These are phyloP conservation scores for Papilio xuthus DNA, from an alignment of 1,140 invertebrate genomes.

Conservation along the genomic window DNA sequence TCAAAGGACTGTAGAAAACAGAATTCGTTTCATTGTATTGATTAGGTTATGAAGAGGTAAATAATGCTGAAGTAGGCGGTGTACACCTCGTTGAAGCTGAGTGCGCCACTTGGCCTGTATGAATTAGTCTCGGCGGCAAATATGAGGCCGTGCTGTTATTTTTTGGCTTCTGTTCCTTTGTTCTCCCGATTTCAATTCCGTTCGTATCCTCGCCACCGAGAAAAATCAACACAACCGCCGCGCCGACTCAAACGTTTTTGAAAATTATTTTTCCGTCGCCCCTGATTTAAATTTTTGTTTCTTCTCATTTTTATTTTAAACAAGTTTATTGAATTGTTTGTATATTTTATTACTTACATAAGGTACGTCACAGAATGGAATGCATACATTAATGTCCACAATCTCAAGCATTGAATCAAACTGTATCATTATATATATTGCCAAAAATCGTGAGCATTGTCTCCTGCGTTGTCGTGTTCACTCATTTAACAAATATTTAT, in stretches of 20 bases:
- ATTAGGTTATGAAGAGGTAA: background rate
- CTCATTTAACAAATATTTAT: background rate
- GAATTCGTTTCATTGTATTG: too few species aligned
- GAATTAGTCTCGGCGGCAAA: background rate
- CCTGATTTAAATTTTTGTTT: background rate
- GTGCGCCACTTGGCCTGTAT: background rate
- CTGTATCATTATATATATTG: background rate
- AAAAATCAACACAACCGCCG: slow-evolving; percentile 10
- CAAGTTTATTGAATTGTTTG: background rate
- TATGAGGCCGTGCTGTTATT: background rate
- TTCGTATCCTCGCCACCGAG: background rate
- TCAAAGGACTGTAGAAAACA: too few species aligned
- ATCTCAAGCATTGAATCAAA: background rate
- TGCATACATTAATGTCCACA: background rate
- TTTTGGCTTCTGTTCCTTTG: slow-evolving; percentile 17
- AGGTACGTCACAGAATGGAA: background rate
- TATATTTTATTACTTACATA: background rate
- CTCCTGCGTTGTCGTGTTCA: background rate
- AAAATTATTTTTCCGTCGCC: background rate
- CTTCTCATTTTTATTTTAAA: background rate
- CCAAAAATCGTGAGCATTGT: background rate
- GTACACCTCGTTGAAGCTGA: background rate
- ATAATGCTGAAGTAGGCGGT: background rate
- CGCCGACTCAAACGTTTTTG: background rate
- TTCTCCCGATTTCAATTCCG: slow-evolving; percentile 15